Evolutionary conservation across 2,113 vertebrate species (phyloP).

Genomic region (chimpanzee (Pan troglodytes)): NHGRI_mPanTro3-v2.1_pri NC_072415.2:69962001-69962500

Average conservation of each 20-base stretch:
- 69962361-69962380: background rate
- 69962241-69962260: background rate
- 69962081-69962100: constrained; percentile 83
- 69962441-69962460: constrained; percentile 17
- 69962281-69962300: background rate
- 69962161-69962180: constrained; percentile 39
- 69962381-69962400: constrained; percentile 15
- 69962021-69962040: background rate
- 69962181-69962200: background rate
- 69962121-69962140: constrained; percentile 80
- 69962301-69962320: background rate
- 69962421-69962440: background rate
- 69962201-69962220: background rate
- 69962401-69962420: background rate
- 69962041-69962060: constrained; percentile 64
- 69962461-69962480: constrained; percentile 1
- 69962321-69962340: background rate
- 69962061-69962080: constrained; percentile 78
- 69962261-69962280: background rate
- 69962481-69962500: background rate
- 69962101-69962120: constrained; percentile 80
- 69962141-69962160: constrained; percentile 74
- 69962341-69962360: background rate
- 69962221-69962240: background rate
- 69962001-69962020: background rate